Conservation (phyloP, 2,888 invertebrate species). For the Cremastobaeus sp. region DNA sequence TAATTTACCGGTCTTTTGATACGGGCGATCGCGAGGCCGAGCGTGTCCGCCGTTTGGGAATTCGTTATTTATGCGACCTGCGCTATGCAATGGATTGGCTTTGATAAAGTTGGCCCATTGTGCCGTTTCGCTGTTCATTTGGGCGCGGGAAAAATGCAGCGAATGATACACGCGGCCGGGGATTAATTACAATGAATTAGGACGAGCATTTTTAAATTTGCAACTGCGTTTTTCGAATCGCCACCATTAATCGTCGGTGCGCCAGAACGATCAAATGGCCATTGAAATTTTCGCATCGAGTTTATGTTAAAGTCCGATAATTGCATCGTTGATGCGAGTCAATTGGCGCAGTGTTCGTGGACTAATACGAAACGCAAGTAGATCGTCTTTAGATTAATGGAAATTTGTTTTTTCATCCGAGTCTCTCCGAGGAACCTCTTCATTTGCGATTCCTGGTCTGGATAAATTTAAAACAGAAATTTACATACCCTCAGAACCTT, state of each 20-base stretch:
- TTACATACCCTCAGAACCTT: constrained; percentile 19
- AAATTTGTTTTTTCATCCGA: constrained; percentile 16
- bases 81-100: constrained; percentile 1
- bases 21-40: constrained; percentile 20
- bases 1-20: constrained; percentile 39
- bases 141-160: not conserved
- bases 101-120: constrained; percentile 38
- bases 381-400: constrained; percentile 20
- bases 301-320: no score
- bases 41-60: constrained; percentile 12
- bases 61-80: constrained; percentile 49
- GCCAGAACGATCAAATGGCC: no score
- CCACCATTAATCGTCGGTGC: no score
- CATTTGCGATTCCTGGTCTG: constrained; percentile 23
- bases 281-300: no score
- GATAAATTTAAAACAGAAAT: constrained; percentile 30
- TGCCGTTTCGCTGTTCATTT: constrained; percentile 1
- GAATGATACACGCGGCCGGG: constrained; percentile 13
- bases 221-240: no score
- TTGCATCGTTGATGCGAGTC: no score
- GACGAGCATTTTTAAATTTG: no score
- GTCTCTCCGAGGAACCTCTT: constrained; percentile 4
- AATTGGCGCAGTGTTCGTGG: constrained; percentile 7
- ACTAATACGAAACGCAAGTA: constrained; percentile 2
- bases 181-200: constrained; percentile 14